Percentiles rank a stretch among this genome's conserved stretches.
phyloP scores from a whole-genome alignment of 2,797 vertebrate genomes.

The Astyanax mexicanus region DNA sequence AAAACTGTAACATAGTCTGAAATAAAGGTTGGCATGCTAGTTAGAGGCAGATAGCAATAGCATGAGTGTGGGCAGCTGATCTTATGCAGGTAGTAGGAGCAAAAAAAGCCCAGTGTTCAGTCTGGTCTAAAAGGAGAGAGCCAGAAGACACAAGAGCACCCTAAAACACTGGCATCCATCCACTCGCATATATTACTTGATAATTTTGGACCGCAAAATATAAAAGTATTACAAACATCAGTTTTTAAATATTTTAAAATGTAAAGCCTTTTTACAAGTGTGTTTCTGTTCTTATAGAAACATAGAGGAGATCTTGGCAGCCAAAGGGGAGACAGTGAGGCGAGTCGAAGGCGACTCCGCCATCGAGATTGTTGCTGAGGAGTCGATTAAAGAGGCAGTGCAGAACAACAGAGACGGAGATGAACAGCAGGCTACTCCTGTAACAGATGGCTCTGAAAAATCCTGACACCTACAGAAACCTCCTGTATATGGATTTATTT shows the following conservation, averaged over 20 bases:
- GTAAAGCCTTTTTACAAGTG: background rate
- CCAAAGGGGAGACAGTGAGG: constrained; percentile 88
- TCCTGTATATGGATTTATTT: background rate
- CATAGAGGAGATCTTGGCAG: constrained; percentile 94
- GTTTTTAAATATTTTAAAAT: background rate
- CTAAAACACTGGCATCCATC: no score
- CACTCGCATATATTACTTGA: no score
- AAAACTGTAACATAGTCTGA: no score
- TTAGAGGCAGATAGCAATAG: no score
- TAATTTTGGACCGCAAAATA: no score
- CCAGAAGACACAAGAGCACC: no score
- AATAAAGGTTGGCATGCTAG: no score
- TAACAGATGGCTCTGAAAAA: constrained; percentile 56
- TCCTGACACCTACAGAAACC: constrained; percentile 35
- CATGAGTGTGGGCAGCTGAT: no score
- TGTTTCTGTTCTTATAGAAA: constrained; percentile 78
- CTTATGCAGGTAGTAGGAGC: no score
- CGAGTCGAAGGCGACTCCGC: constrained; percentile 78
- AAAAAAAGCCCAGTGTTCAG: no score
- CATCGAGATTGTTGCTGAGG: constrained; percentile 82
- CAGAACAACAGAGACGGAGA: constrained; percentile 40
- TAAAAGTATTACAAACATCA: no score
- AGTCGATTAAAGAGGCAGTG: constrained; percentile 56
- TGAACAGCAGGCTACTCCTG: constrained; percentile 39
- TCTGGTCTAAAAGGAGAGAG: no score